Percentiles rank a stretch among this genome's conserved stretches.
Evolutionary conservation across 2,797 vertebrate genomes (phyloP).

Genomic region (Harpagifer antarcticus): DNA sequence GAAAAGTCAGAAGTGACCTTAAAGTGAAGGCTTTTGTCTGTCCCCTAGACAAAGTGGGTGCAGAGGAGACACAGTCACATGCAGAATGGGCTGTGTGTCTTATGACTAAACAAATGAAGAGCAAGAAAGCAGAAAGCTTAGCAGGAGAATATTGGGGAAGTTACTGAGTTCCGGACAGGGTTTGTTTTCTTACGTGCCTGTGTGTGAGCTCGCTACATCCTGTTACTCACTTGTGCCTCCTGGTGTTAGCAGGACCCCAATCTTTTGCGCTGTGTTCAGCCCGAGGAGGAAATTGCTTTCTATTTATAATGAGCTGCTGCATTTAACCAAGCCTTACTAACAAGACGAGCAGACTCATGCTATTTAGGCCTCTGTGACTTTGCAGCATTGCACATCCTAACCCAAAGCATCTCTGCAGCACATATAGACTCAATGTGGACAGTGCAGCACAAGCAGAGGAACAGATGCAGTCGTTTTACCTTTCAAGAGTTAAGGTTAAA

Average conservation of each 20-base stretch:
- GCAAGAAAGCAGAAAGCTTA: conserved; percentile 20
- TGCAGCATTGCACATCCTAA: conserved; percentile 59
- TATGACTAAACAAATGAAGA: conserved; percentile 50
- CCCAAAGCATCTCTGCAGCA: conserved; percentile 55
- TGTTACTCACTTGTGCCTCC: conserved; percentile 74
- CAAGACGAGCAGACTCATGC: conserved; percentile 61
- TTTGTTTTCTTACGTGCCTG: conserved; percentile 39
- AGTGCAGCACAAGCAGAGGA: background rate
- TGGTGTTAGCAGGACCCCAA: conserved; percentile 67
- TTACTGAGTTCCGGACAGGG: conserved; percentile 30
- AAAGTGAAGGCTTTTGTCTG: conserved; percentile 71
- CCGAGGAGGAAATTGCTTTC: conserved; percentile 71
- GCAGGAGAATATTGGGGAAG: conserved; percentile 30
- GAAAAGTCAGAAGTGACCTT: conserved; percentile 82
- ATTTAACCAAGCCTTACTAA: conserved; percentile 76
- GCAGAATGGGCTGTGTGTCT: conserved; percentile 21
- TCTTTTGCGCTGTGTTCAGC: conserved; percentile 64
- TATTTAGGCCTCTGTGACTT: conserved; percentile 64
- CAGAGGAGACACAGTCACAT: conserved; percentile 45
- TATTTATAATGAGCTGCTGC: conserved; percentile 79
- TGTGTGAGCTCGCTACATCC: conserved; percentile 34
- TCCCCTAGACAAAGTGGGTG: conserved; percentile 60
- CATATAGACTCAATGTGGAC: background rate
- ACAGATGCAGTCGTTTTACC: conserved; percentile 11
- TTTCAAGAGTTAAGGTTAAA: conserved; percentile 8